These are phyloP conservation scores for Falco berigora DNA, from an alignment of 2,797 vertebrate species.

Conservation along the genomic window DNA sequence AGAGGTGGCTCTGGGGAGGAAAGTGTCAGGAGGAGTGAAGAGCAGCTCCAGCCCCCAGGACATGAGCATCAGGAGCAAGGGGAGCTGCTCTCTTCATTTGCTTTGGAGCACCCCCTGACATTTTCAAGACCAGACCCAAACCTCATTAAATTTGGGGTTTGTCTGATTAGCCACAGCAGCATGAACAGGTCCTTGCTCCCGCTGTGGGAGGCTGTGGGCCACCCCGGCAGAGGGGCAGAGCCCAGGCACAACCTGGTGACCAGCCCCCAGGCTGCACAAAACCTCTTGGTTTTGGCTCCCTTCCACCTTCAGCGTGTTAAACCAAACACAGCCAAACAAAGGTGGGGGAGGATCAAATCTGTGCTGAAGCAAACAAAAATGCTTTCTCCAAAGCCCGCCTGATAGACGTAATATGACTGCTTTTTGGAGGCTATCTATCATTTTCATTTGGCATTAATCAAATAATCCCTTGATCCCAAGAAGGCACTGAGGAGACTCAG, in stretches of 20 bases:
- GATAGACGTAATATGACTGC: neutral
- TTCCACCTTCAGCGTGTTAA: neutral
- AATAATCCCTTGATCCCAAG: conserved; percentile 25
- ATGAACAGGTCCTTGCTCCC: neutral
- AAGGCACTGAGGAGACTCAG: conserved; percentile 32
- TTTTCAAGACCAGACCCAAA: neutral
- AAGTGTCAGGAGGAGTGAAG: accelerated
- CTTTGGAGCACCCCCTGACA: neutral
- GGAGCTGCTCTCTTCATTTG: neutral
- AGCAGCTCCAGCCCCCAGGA: accelerated
- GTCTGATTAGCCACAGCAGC: neutral
- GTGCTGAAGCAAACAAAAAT: neutral
- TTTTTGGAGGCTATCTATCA: neutral
- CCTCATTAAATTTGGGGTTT: neutral
- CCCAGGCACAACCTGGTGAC: neutral
- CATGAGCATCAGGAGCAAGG: accelerated
- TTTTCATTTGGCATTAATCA: neutral
- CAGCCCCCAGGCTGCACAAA: neutral
- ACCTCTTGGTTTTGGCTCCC: neutral
- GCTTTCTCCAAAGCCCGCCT: neutral
- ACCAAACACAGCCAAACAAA: neutral
- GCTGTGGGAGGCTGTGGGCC: accelerated
- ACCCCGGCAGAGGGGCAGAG: neutral
- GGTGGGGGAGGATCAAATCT: neutral
- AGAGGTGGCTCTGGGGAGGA: neutral